phyloP scores from a whole-genome alignment of 2,888 invertebrate species.

The Heliconius erato region DNA sequence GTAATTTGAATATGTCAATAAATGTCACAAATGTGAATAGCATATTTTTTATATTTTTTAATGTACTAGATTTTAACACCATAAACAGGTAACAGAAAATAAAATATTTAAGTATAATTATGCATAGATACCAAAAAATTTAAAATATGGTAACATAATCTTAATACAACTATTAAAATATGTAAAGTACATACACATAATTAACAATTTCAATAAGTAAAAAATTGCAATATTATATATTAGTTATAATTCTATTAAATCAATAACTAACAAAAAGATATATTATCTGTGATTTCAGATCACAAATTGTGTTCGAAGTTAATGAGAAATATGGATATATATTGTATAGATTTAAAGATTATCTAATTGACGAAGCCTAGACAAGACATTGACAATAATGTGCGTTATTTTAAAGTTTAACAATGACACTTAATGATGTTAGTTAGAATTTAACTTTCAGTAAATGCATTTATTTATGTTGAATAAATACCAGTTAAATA shows the following conservation, averaged over 20 bases:
- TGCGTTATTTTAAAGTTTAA: constrained; percentile 22
- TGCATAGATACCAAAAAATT: background rate
- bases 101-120: background rate
- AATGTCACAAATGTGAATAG: background rate
- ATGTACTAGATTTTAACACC: no score
- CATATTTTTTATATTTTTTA: background rate
- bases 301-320: background rate
- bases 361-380: constrained; percentile 18
- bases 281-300: constrained; percentile 2
- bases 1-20: background rate
- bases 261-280: background rate
- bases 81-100: no score
- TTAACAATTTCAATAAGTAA: background rate
- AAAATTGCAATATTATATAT: background rate
- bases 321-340: background rate
- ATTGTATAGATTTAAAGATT: background rate
- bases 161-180: background rate
- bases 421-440: background rate
- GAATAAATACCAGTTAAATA: background rate
- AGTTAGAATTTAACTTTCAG: background rate
- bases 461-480: background rate
- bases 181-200: background rate
- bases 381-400: constrained; percentile 30
- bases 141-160: background rate
- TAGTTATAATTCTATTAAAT: background rate